Percentiles rank a stretch among this genome's conserved stretches.
Evolutionary conservation across 2,888 invertebrate species (phyloP).

Genomic region (Apodemia mormo): DNA sequence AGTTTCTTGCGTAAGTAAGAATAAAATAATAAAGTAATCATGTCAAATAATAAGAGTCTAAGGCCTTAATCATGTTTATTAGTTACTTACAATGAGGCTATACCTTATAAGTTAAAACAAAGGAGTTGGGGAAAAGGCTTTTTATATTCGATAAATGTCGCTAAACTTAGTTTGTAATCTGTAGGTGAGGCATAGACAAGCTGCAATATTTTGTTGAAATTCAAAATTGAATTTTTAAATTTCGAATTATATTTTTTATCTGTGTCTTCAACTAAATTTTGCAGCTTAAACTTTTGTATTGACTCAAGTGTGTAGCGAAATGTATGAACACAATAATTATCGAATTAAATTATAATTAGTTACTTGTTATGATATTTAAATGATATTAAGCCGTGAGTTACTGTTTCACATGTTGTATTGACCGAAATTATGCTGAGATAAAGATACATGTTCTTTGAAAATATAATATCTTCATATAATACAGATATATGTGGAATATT

Average conservation of each 20-base stretch:
- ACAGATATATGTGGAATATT: conserved; percentile 41
- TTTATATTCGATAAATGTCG: conserved; percentile 63
- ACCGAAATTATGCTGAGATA: conserved; percentile 73
- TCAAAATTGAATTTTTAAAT: conserved; percentile 36
- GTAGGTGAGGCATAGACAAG: conserved; percentile 62
- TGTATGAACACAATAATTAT: conserved; percentile 68
- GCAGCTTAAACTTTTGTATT: conserved; percentile 66
- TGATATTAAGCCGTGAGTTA: conserved; percentile 45
- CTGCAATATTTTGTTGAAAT: conserved; percentile 54
- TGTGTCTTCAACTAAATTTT: conserved; percentile 47
- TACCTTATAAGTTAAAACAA: conserved; percentile 25
- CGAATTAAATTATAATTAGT: conserved; percentile 72
- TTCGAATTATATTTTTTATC: conserved; percentile 28
- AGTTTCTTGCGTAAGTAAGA: background rate
- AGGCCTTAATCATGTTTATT: background rate
- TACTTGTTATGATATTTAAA: conserved; percentile 74
- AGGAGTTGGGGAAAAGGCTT: conserved; percentile 66
- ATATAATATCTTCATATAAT: conserved; percentile 81
- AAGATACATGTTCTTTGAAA: conserved; percentile 80
- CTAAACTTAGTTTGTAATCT: conserved; percentile 64
- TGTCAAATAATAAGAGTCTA: background rate
- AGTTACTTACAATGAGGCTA: conserved; percentile 2
- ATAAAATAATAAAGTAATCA: background rate
- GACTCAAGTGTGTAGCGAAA: conserved; percentile 69
- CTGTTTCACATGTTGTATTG: conserved; percentile 77